Evolutionary conservation across 2,888 invertebrate genomes (phyloP).

Genomic region (Andrena haemorrhoa): DNA sequence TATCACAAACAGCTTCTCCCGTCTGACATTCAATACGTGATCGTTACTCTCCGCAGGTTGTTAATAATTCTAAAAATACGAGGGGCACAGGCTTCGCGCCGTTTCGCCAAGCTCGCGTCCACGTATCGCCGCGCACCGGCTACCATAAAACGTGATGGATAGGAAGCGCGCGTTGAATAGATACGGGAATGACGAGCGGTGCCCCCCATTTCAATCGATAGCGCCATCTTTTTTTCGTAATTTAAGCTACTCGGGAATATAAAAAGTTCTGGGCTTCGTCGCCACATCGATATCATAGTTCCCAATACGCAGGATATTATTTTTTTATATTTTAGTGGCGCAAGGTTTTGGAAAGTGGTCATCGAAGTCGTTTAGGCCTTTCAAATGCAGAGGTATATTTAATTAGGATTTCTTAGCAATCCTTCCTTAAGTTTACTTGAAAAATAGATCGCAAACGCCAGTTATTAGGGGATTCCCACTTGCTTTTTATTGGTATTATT

Average conservation of each 20-base stretch:
- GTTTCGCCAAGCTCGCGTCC: constrained; percentile 41
- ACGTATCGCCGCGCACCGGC: neutral
- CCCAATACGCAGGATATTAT: neutral
- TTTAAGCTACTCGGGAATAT: constrained; percentile 8
- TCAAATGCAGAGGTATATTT: no score
- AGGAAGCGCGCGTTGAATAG: constrained; percentile 36
- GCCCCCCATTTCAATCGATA: constrained; percentile 28
- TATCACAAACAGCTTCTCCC: constrained; percentile 64
- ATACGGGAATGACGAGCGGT: constrained; percentile 23
- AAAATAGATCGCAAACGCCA: no score
- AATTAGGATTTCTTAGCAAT: no score
- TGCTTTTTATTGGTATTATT: neutral
- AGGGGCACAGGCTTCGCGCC: constrained; percentile 32
- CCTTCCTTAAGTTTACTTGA: no score
- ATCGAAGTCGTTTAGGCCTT: no score
- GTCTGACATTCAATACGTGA: constrained; percentile 67
- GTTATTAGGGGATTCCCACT: no score
- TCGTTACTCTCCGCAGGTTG: constrained; percentile 68
- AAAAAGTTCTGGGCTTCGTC: neutral
- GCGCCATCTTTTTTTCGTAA: constrained; percentile 47
- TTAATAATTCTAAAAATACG: constrained; percentile 76
- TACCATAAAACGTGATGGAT: constrained; percentile 32
- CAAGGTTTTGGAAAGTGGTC: no score
- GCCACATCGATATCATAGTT: constrained; percentile 34
- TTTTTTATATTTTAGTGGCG: no score